Evolutionary conservation across 1,140 invertebrate species (phyloP), one percentile per base, ranked within the genome.

Genomic region (Prorops nasuta): DNA sequence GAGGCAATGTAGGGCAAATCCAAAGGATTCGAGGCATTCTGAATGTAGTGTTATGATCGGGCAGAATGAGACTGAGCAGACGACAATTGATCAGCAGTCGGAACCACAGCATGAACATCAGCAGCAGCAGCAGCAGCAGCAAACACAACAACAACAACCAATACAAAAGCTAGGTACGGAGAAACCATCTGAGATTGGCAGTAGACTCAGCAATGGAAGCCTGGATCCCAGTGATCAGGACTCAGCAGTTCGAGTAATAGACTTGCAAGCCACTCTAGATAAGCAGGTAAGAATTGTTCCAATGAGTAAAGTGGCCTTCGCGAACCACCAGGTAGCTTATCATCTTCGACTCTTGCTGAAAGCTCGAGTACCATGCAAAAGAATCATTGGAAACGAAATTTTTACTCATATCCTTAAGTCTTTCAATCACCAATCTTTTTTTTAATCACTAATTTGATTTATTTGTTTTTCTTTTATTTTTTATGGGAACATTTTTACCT

Each of bases 251-350:
- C 81, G 86, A 69, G 83, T 90, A 51, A 81, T 86, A 65, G 92
- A 96, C 74, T 84, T 94, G 57, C 91, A 95, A 82, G 84, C 88
- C 66, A 90, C 90, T 58, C 82, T 96, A 65, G 92, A 95, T 70
- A 94, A 95, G 76, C 92, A 96, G 84, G 89, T 91, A 82, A 80
- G 80, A 74, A 57, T 44, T 18, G n/a, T n/a, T n/a, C n/a, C 9
- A 20, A n/a, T n/a, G n/a, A n/a, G n/a, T n/a, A n/a, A n/a, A n/a
- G n/a, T n/a, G n/a, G n/a, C n/a, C n/a, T n/a, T n/a, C n/a, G n/a
- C n/a, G n/a, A n/a, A n/a, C n/a, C n/a, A n/a, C n/a, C n/a, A n/a
- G n/a, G n/a, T n/a, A n/a, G n/a, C n/a, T n/a, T n/a, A n/a, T n/a
- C n/a, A n/a, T n/a, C n/a, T n/a, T n/a, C n/a, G n/a, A n/a, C n/a